Evolutionary conservation across 2,113 vertebrate genomes (phyloP), one percentile per base, ranked within the genome.

Genomic region (Eurypyga helias): DNA sequence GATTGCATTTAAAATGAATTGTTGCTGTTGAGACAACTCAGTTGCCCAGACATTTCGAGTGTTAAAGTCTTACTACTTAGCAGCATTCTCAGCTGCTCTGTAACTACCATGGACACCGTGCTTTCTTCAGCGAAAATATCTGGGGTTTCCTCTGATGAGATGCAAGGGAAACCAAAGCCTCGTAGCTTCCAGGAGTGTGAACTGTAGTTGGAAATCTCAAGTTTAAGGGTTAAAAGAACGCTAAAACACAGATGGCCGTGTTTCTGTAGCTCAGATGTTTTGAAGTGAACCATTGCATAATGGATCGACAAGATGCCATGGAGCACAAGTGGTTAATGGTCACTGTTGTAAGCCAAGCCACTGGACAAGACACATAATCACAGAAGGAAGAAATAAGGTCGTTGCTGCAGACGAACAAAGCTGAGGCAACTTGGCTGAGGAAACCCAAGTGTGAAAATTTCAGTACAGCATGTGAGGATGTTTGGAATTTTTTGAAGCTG

Each of bases 71-170:
- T 72, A 62, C 2, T 72, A 23, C 52, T 61, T 49, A 52, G 23
- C 18, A 72, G 46, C 25, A 13, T 87, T 78, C 34, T 67, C 31
- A 66, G 67, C 49, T 87, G 6, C 36, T 78, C 33, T 38, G 61
- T 54, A 57, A 36, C 33, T 72, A 17, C 23, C 19, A 10, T 19
- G 45, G 57, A 64, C 33, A 24, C 51, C 0, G 0, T 49, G 9
- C 17, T 90, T 87, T 45, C 29, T 80, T 61, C 45, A 28, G 1
- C 43, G 16, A 52, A 77, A 72, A 24, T 43, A 55, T 31, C 10
- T 71, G 54, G 12, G 4, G 6, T 70, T 80, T 81, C 20, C 45
- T 73, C 45, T 52, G 36, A 17, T 28, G n/a, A 57, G 21, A 58
- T 54, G 17, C 38, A 65, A 58, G 34, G 29, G 26, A 52, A 83